Percentiles rank a stretch among this genome's conserved stretches.
Evolutionary conservation across 1,140 invertebrate genomes (phyloP).

Genomic region (Cyclina sinensis): DNA sequence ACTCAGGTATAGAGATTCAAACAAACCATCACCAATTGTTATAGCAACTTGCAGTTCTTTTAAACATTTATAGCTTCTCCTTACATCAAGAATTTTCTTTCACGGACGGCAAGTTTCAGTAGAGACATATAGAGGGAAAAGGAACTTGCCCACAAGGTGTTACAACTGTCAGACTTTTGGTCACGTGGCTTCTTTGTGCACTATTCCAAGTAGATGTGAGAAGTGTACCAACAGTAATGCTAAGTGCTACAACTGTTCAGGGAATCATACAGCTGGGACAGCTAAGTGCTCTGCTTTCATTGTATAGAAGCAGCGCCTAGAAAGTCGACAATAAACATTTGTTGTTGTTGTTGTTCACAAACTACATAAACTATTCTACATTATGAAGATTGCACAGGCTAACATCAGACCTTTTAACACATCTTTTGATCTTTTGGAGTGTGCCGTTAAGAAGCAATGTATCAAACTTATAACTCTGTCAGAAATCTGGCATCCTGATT

Average conservation of each 20-base stretch:
- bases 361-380: neutral
- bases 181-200: neutral
- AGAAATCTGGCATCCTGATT: constrained; percentile 25
- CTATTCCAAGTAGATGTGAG: neutral
- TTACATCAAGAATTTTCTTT: too few relatives aligned
- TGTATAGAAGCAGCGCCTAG: neutral
- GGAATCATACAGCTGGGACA: neutral
- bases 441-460: neutral
- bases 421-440: constrained; percentile 7
- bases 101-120: too few relatives aligned
- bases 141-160: too few relatives aligned
- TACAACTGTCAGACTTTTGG: too few relatives aligned
- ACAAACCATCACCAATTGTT: too few relatives aligned
- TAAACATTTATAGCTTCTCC: too few relatives aligned
- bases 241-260: neutral
- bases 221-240: neutral
- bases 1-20: too few relatives aligned
- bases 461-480: neutral
- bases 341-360: neutral
- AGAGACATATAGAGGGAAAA: too few relatives aligned
- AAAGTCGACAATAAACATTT: neutral
- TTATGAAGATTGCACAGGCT: constrained; percentile 9
- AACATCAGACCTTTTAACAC: constrained; percentile 26
- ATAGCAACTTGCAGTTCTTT: too few relatives aligned
- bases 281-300: neutral